Conservation (phyloP, 2,113 vertebrate species). For the Hippocampus comes region DNA sequence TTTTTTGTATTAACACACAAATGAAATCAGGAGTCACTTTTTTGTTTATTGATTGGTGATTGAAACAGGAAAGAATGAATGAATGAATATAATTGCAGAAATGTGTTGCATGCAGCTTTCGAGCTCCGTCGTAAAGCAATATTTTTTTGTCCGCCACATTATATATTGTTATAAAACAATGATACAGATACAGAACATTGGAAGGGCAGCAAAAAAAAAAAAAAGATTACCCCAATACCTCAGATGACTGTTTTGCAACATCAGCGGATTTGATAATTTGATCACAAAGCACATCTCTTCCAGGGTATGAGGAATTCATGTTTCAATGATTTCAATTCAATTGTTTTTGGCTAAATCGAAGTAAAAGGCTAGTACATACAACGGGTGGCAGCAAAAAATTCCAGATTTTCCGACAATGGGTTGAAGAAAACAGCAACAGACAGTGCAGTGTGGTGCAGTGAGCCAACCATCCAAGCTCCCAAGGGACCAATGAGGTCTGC, state of each 20-base stretch:
- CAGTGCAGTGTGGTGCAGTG: conserved; percentile 37
- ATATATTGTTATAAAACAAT: too few species aligned
- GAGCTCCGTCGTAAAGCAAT: too few species aligned
- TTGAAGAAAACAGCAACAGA: conserved; percentile 23
- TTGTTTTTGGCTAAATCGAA: conserved; percentile 33
- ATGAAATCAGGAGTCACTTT: too few species aligned
- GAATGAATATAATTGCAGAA: too few species aligned
- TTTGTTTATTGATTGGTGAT: too few species aligned
- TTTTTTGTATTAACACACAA: too few species aligned
- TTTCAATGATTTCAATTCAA: conserved; percentile 38
- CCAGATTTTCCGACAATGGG: conserved; percentile 27
- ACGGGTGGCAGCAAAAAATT: conserved; percentile 16
- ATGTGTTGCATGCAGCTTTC: too few species aligned
- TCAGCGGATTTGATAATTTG: conserved; percentile 55
- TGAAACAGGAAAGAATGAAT: too few species aligned
- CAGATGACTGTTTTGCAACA: conserved; percentile 48
- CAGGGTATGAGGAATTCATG: conserved; percentile 60
- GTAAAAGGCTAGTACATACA: conserved; percentile 3
- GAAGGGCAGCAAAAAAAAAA: too few species aligned
- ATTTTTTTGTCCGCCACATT: too few species aligned
- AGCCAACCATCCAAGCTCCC: conserved; percentile 41
- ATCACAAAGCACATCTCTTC: conserved; percentile 18
- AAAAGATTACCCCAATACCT: too few species aligned
- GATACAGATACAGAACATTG: too few species aligned
- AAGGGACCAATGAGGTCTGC: conserved; percentile 54